Base-by-base conservation (phyloP, 2,888 invertebrate genomes). In the Fragum fragum region DNA sequence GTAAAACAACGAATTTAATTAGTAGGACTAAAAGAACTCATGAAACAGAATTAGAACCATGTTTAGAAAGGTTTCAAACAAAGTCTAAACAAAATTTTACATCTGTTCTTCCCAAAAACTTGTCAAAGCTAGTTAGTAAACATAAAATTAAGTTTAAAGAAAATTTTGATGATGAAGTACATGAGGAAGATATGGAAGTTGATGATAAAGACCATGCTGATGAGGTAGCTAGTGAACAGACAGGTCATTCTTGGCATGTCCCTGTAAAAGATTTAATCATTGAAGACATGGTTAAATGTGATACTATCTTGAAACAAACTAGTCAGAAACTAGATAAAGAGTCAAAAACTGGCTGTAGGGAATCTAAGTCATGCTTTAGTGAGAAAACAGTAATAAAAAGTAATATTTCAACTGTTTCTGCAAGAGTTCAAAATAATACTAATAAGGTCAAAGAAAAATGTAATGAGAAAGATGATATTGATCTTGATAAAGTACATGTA, bases 191-290 rank as follows among this genome's bases (percentile, higher is more conserved):
- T 26, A 66, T 42, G 79, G 69, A 70, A 47, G 55, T 47, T 14
- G 47, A 47, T 47, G n/a, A 47, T 47, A n/a, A 47, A 18, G 47
- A 9, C 14, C 59, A 59, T 73, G 47, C 5, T 47, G 47, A 47
- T 47, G 14, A 47, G 5, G 53, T 66, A 69, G n/a, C n/a, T n/a
- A 68, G 82, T 77, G 76, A 82, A 78, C 79, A 81, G 26, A 70
- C 59, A 18, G 73, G 82, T 73, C 80, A 82, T 71, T 81, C 86
- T 73, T 72, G 83, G 85, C 70, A 84, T 76, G 63, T 79, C 29
- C 79, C 84, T 32, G 79, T 79, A 21, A 70, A 75, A 63, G 84
- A 76, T 72, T 55, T 83, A 47, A 81, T 81, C 42, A 71, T 75
- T 29, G 73, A 73, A 21, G 81, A 78, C 29, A 76, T 73, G 79